Conservation (phyloP, 2,888 invertebrate genomes). For the Morpho achilles region DNA sequence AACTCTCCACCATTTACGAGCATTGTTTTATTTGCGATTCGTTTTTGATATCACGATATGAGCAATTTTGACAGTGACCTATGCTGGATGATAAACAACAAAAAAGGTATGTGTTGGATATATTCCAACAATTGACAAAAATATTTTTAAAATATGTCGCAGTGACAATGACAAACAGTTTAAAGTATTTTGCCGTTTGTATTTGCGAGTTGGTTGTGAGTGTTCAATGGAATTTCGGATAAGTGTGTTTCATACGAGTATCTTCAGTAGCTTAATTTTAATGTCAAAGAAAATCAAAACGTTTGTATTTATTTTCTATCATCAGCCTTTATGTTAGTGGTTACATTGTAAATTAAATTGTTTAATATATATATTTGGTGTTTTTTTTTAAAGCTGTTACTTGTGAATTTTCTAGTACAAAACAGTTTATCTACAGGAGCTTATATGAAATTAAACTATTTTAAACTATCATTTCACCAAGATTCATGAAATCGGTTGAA, state of each 20-base stretch:
- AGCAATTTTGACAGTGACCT: constrained; percentile 38
- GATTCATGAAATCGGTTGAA: too few species aligned
- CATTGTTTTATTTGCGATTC: constrained; percentile 28
- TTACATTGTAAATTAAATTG: too few species aligned
- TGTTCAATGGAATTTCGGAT: constrained; percentile 17
- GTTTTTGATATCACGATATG: constrained; percentile 30
- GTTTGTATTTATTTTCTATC: too few species aligned
- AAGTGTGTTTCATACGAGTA: constrained; percentile 13
- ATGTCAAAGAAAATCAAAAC: background rate
- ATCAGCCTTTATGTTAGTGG: too few species aligned
- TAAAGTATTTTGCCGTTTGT: constrained; percentile 28
- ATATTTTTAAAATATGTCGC: constrained; percentile 35
- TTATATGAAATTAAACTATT: too few species aligned
- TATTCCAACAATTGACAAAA: constrained; percentile 36
- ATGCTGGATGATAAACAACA: constrained; percentile 36
- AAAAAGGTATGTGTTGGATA: constrained; percentile 36
- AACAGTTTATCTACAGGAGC: too few species aligned
- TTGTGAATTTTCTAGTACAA: too few species aligned
- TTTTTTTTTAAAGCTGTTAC: too few species aligned
- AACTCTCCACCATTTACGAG: constrained; percentile 17
- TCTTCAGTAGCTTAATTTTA: constrained; percentile 14
- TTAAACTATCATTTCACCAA: too few species aligned
- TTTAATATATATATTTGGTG: too few species aligned
- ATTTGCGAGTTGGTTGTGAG: constrained; percentile 22
- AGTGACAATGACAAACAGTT: constrained; percentile 31